A percentile compares a stretch with the other conserved stretches of the same genome.
Conservation (phyloP, 2,888 invertebrate genomes). For the Thalpophila matura region DNA sequence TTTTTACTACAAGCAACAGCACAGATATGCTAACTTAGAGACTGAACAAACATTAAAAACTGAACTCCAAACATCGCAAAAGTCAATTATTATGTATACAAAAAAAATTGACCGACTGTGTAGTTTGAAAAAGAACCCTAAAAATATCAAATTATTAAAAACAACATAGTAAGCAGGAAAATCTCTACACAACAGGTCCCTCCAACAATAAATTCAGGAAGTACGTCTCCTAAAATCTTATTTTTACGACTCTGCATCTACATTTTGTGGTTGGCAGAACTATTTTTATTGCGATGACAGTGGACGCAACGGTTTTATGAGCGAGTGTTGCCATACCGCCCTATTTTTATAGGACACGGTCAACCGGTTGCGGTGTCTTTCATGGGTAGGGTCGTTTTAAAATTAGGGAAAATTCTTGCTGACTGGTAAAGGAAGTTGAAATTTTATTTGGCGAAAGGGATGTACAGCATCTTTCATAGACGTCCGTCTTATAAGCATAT, state of each 20-base stretch:
- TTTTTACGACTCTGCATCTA: conserved; percentile 31
- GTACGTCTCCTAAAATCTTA: conserved; percentile 7
- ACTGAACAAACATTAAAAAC: too few species aligned
- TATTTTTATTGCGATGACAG: conserved; percentile 41
- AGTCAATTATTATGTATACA: too few species aligned
- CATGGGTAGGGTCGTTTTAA: neutral
- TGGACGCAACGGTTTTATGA: conserved; percentile 34
- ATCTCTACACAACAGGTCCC: neutral
- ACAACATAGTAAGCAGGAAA: neutral
- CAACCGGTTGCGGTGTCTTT: neutral
- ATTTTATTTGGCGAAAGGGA: too few species aligned
- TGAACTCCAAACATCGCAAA: too few species aligned
- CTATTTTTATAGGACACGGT: conserved; percentile 23
- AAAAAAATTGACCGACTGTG: too few species aligned
- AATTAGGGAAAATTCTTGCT: neutral
- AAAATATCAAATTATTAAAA: neutral
- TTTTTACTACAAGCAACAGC: too few species aligned
- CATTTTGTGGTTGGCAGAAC: conserved; percentile 17
- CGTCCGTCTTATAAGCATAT: too few species aligned
- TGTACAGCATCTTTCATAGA: too few species aligned
- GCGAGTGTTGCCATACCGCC: neutral
- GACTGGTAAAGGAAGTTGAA: neutral
- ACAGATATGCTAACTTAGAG: too few species aligned
- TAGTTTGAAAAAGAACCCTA: too few species aligned
- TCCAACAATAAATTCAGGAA: conserved; percentile 15